Conservation (phyloP, 2,888 invertebrate genomes). For the Ichneumon xanthorius region DNA sequence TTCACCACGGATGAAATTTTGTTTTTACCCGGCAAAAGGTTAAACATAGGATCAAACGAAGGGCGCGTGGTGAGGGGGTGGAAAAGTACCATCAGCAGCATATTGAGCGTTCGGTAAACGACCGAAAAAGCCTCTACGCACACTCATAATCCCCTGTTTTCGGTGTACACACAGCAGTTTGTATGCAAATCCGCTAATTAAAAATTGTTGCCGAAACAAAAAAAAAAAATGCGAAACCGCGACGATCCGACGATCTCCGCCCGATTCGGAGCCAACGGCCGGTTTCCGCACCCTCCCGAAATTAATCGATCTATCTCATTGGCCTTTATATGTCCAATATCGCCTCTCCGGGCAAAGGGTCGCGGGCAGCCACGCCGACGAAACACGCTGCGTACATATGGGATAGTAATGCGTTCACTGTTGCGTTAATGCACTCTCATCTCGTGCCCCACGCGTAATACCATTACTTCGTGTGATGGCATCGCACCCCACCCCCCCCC, state of each 20-base stretch:
- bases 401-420: slow-evolving; percentile 9
- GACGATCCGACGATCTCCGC: slow-evolving; percentile 43
- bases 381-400: neutral
- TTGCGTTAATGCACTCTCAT: slow-evolving; percentile 51
- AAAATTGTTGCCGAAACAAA: slow-evolving; percentile 41
- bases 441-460: slow-evolving; percentile 18
- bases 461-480: slow-evolving; percentile 19
- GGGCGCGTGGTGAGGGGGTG: neutral
- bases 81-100: neutral
- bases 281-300: slow-evolving; percentile 3
- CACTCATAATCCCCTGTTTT: neutral
- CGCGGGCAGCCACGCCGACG: neutral
- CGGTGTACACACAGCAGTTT: slow-evolving; percentile 5
- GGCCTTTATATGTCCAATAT: slow-evolving; percentile 17
- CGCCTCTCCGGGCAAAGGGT: neutral
- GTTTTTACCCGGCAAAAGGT: neutral
- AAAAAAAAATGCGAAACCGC: neutral
- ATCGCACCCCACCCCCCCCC: neutral
- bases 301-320: slow-evolving; percentile 46
- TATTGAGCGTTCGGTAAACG: slow-evolving; percentile 26
- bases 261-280: slow-evolving; percentile 10
- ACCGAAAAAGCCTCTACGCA: slow-evolving; percentile 35
- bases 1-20: neutral
- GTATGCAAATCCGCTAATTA: slow-evolving; percentile 48
- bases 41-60: neutral